Evolutionary conservation across 2,113 vertebrate genomes (phyloP).

Genomic region (Ochotona princeps): DNA sequence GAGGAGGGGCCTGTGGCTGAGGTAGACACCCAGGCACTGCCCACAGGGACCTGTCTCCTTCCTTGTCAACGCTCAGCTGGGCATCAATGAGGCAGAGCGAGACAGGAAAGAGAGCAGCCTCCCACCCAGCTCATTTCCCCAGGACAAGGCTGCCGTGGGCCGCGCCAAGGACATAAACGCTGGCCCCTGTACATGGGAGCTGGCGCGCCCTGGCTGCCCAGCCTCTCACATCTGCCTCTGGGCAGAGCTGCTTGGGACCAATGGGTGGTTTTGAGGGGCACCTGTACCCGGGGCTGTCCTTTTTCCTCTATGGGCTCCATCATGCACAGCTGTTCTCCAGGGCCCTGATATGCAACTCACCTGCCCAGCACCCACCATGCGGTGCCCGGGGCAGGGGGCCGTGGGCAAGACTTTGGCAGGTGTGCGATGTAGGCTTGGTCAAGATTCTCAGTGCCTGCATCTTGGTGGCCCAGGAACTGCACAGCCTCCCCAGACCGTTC

Average conservation of each 20-base stretch:
- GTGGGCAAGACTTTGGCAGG: constrained; percentile 49
- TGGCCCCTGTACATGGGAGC: background rate
- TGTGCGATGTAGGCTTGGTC: constrained; percentile 10
- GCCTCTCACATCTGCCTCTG: background rate
- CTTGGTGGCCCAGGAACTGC: constrained; percentile 63
- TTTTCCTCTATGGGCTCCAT: constrained; percentile 76
- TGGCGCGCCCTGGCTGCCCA: background rate
- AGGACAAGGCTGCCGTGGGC: constrained; percentile 14
- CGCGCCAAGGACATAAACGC: constrained; percentile 47
- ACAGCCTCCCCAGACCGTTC: background rate
- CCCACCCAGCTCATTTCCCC: constrained; percentile 65
- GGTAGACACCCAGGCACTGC: background rate
- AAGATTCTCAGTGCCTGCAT: constrained; percentile 63
- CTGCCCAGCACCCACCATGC: background rate
- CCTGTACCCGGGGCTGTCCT: constrained; percentile 63
- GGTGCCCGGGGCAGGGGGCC: constrained; percentile 25
- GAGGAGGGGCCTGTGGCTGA: background rate
- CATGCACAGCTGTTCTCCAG: constrained; percentile 37
- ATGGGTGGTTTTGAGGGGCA: constrained; percentile 76
- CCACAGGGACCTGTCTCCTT: background rate
- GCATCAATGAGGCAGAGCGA: constrained; percentile 61
- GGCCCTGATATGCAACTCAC: constrained; percentile 52
- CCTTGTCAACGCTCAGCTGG: background rate
- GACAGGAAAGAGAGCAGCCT: constrained; percentile 69
- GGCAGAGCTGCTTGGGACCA: background rate